Evolutionary conservation across 2,113 vertebrate genomes (phyloP).

Genomic region (Datnioides undecimradiatus): DNA sequence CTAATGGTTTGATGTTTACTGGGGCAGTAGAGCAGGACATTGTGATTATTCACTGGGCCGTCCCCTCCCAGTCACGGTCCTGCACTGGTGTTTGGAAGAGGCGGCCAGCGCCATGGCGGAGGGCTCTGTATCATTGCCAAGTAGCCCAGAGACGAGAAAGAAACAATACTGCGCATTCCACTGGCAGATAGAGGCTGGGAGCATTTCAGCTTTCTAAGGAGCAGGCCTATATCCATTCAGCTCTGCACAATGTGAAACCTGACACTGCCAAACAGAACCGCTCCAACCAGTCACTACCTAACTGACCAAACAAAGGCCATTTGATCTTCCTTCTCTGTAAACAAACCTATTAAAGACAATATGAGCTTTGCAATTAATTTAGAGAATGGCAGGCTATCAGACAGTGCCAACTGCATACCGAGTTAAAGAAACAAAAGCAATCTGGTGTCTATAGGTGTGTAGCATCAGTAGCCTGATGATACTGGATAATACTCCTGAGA

Average conservation of each 20-base stretch:
- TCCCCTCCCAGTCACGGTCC: conserved; percentile 66
- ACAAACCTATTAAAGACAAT: conserved; percentile 61
- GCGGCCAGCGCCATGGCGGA: conserved; percentile 30
- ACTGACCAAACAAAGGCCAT: conserved; percentile 63
- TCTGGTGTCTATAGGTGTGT: neutral
- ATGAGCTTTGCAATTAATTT: conserved; percentile 63
- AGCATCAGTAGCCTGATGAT: conserved; percentile 18
- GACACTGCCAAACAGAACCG: conserved; percentile 74
- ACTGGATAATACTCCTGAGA: neutral
- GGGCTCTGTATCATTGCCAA: conserved; percentile 68
- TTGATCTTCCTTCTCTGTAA: conserved; percentile 59
- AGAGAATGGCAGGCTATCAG: conserved; percentile 18
- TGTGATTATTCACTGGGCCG: conserved; percentile 65
- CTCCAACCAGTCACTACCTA: conserved; percentile 51
- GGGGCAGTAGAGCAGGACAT: conserved; percentile 69
- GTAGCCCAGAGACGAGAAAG: conserved; percentile 64
- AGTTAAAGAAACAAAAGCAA: conserved; percentile 11
- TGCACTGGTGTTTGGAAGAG: conserved; percentile 62
- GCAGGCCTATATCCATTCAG: conserved; percentile 70
- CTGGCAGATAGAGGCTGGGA: conserved; percentile 71
- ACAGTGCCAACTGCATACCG: conserved; percentile 18
- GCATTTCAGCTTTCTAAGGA: conserved; percentile 61
- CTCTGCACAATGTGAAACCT: conserved; percentile 72
- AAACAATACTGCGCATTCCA: conserved; percentile 79
- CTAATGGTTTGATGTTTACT: conserved; percentile 62